Evolutionary conservation across 1,140 invertebrate species (phyloP), one percentile per base, ranked within the genome.

Genomic region (Acromyrmex heyeri): DNA sequence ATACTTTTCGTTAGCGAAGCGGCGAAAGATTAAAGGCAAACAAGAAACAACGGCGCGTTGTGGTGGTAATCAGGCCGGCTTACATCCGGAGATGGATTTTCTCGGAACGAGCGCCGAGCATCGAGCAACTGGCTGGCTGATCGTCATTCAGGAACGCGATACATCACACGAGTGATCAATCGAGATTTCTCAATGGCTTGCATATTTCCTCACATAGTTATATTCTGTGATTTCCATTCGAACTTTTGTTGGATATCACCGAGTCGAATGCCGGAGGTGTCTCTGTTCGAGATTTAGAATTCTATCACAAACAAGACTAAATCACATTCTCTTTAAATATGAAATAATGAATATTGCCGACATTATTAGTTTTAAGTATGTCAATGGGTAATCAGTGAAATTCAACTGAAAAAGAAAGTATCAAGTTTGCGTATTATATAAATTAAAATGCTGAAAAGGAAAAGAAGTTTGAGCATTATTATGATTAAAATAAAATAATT

Each of bases 1-100:
- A 85, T 86, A 87, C 87, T 85, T 91, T 91, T 91, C 88, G 90
- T 91, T 88, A 91, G 85, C 73, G 61, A 30, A 72, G 55, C 64
- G 61, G 61, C 79, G 50, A 85, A 87, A 90, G 87, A 92, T 92
- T 92, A 91, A 92, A 92, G 85, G 81, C 87, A 92, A 92, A 92
- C 91, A 92, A 88, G 82, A 91, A 91, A 90, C 86, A 89, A 85
- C 81, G 89, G 67, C 61, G 69, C 61, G 77, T 59, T 69, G 78
- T 62, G 82, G 59, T 57, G 76, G 62, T 82, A 85, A 87, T 67
- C 44, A 88, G 27, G 62, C 44, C 30, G 53, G 69, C 79, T 48
- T 82, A 89, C 75, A 77, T 82, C 21, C 78, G 73, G 87, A 48
- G 64, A 85, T 87, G 79, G 86, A 89, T 85, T 75, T 72, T 70